Percentiles rank a stretch among this genome's conserved stretches.
These are phyloP conservation scores for Pantherophis alleghaniensis DNA, from an alignment of 2,797 vertebrate genomes.

Conservation along the genomic window DNA sequence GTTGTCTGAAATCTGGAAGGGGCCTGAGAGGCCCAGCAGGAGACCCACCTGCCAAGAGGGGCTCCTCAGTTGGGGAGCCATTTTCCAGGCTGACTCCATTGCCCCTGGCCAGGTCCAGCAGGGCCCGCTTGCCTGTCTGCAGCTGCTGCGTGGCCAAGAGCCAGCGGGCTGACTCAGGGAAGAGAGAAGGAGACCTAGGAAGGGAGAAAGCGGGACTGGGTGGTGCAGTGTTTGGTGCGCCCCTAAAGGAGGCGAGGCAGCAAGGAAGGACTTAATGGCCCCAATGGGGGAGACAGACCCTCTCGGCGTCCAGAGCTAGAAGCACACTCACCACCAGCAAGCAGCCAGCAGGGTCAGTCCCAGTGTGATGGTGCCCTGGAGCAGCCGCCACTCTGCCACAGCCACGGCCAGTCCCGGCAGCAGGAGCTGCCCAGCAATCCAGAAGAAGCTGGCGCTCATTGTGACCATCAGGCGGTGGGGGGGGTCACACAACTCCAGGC, in stretches of 20 bases:
- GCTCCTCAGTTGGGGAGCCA: constrained; percentile 66
- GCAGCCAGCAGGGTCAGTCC: constrained; percentile 78
- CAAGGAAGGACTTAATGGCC: background rate
- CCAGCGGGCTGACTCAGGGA: constrained; percentile 88
- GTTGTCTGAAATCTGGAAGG: background rate
- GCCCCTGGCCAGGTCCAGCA: constrained; percentile 74
- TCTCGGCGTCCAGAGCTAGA: fast-evolving
- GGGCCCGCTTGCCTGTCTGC: constrained; percentile 71
- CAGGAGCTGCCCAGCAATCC: constrained; percentile 80
- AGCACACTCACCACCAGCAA: constrained; percentile 83
- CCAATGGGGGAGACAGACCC: background rate
- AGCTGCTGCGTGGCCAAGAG: constrained; percentile 84
- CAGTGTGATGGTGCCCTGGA: constrained; percentile 82
- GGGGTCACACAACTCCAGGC: constrained; percentile 87
- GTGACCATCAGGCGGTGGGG: constrained; percentile 80
- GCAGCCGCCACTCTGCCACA: constrained; percentile 81
- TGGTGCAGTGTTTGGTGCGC: background rate
- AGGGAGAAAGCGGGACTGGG: background rate
- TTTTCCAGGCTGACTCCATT: constrained; percentile 65
- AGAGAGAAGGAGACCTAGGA: constrained; percentile 78
- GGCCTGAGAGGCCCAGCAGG: background rate
- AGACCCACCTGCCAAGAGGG: constrained; percentile 73
- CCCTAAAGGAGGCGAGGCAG: background rate
- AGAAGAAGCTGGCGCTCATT: constrained; percentile 82
- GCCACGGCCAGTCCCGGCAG: constrained; percentile 80